Evolutionary conservation across 2,797 vertebrate species (phyloP).

Genomic region (Notamacropus eugenii): DNA sequence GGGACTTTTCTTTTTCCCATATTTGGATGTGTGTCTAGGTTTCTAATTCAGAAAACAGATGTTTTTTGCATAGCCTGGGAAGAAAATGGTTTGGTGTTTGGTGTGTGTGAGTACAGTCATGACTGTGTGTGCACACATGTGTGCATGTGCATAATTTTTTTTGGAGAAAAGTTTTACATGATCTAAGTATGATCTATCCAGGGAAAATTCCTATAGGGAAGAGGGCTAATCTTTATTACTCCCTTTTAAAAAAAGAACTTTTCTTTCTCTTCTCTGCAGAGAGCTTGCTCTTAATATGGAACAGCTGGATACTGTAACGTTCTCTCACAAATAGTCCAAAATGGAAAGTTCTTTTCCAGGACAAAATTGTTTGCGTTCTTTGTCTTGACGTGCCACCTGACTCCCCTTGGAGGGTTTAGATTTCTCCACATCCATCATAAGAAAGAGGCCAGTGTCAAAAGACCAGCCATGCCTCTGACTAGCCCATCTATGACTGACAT

Average conservation of each 20-base stretch:
- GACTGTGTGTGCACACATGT: background rate
- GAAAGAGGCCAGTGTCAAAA: conserved; percentile 88
- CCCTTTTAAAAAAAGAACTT: background rate
- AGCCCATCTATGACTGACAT: conserved; percentile 93
- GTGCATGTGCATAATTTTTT: background rate
- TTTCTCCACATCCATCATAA: conserved; percentile 95
- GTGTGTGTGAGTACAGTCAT: background rate
- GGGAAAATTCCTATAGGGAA: conserved; percentile 56
- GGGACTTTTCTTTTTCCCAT: conserved; percentile 31
- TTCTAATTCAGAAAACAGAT: conserved; percentile 81
- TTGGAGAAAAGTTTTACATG: conserved; percentile 59
- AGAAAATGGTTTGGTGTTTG: conserved; percentile 47
- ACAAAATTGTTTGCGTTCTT: conserved; percentile 85
- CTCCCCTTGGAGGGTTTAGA: conserved; percentile 89
- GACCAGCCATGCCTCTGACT: conserved; percentile 85
- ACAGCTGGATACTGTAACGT: conserved; percentile 81
- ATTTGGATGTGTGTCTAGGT: conserved; percentile 70
- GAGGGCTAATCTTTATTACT: conserved; percentile 56
- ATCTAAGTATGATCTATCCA: conserved; percentile 68
- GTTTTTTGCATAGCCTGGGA: conserved; percentile 71
- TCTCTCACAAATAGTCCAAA: conserved; percentile 77
- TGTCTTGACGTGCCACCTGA: conserved; percentile 85
- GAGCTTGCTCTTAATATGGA: conserved; percentile 79
- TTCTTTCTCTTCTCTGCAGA: conserved; percentile 64
- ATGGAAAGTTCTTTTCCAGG: conserved; percentile 76